Evolutionary conservation across 2,797 vertebrate species (phyloP).

Genomic region (Sebastes kiyomatsui): DNA sequence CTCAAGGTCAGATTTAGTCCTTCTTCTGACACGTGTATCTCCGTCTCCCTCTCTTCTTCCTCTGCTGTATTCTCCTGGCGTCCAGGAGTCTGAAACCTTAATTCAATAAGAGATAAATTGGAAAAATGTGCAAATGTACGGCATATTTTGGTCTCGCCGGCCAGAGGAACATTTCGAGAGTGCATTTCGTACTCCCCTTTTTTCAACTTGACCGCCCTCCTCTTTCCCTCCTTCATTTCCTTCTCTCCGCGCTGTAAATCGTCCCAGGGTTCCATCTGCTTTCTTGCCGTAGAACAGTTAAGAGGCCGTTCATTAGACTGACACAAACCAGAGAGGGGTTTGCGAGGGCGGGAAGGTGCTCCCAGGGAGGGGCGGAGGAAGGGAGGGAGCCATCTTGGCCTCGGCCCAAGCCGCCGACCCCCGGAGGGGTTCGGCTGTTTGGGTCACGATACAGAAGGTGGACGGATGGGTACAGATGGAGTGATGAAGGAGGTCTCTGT

Average conservation of each 20-base stretch:
- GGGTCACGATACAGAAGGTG: constrained; percentile 18
- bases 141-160: constrained; percentile 40
- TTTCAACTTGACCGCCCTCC: constrained; percentile 4
- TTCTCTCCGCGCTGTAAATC: constrained; percentile 45
- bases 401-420: constrained; percentile 24
- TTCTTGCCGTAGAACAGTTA: constrained; percentile 33
- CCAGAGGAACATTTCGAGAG: constrained; percentile 33
- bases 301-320: constrained; percentile 61
- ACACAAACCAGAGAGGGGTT: constrained; percentile 68
- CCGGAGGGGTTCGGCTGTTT: constrained; percentile 22
- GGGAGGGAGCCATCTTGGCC: constrained; percentile 35
- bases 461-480: constrained; percentile 15
- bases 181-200: constrained; percentile 28
- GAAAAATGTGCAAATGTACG: constrained; percentile 67
- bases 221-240: constrained; percentile 20
- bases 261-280: constrained; percentile 56
- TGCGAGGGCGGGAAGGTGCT: constrained; percentile 14
- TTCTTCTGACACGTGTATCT: neutral
- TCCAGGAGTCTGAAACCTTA: constrained; percentile 69
- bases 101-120: constrained; percentile 73
- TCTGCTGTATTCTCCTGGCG: constrained; percentile 37
- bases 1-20: neutral
- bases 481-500: neutral
- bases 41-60: constrained; percentile 1
- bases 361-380: constrained; percentile 7